Conservation (phyloP, 2,888 invertebrate species). For the Schizaphis graminum region DNA sequence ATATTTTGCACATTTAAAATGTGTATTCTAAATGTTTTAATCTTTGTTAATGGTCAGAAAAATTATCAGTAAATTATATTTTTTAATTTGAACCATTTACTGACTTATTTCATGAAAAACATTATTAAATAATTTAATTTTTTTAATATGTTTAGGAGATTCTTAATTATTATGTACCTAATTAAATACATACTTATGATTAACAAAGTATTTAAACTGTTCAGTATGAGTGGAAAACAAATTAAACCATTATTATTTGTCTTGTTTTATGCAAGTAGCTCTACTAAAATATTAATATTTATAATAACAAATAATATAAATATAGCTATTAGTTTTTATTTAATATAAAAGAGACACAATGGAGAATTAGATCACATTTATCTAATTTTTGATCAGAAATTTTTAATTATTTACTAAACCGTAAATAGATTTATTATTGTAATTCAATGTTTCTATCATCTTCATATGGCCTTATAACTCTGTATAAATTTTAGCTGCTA, state of each 20-base stretch:
- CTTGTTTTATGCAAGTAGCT: neutral
- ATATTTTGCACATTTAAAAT: constrained; percentile 37
- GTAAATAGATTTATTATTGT: neutral
- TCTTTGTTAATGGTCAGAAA: neutral
- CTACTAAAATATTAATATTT: neutral
- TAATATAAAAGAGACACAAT: neutral
- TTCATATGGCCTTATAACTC: too few species aligned
- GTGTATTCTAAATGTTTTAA: constrained; percentile 11
- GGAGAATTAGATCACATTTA: neutral
- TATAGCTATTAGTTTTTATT: neutral
- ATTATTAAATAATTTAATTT: constrained; percentile 24
- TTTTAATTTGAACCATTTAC: neutral
- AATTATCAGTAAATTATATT: neutral
- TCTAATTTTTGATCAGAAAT: neutral
- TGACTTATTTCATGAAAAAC: neutral
- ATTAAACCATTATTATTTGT: neutral
- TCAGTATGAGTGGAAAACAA: neutral
- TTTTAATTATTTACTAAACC: neutral
- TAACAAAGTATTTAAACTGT: constrained; percentile 14
- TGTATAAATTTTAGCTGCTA: too few species aligned
- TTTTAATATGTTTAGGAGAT: neutral
- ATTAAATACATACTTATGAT: constrained; percentile 5
- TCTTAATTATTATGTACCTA: neutral
- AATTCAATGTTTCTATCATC: neutral
- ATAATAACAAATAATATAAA: neutral